These are phyloP conservation scores for Numida meleagris DNA, from an alignment of 2,113 vertebrate genomes.

Conservation along the genomic window DNA sequence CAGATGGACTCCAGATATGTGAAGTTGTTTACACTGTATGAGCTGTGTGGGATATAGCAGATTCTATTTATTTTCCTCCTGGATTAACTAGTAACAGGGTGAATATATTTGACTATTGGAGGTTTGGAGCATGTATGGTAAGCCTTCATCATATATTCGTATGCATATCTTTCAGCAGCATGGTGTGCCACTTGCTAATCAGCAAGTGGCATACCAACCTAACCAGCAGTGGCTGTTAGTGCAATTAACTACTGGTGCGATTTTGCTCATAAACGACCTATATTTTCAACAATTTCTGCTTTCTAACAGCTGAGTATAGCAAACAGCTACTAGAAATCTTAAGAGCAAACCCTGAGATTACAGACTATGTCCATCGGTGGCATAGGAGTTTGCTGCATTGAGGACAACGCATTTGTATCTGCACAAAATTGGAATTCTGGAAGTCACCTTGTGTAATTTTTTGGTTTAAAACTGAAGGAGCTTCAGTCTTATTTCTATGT, in stretches of 20 bases:
- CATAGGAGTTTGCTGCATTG: accelerated
- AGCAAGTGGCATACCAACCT: background rate
- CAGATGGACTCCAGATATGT: background rate
- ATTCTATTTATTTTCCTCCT: background rate
- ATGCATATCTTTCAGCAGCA: background rate
- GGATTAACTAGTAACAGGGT: background rate
- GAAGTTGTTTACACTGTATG: background rate
- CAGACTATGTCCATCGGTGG: accelerated
- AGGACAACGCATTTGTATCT: accelerated
- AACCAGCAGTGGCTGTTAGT: background rate
- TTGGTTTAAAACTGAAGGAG: background rate
- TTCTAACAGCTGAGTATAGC: background rate
- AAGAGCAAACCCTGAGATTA: background rate
- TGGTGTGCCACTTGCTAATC: background rate
- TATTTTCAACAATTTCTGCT: background rate
- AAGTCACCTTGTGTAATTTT: background rate
- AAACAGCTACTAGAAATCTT: background rate
- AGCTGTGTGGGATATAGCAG: background rate
- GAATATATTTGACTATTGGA: background rate
- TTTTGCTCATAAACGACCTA: background rate
- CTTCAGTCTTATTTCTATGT: background rate
- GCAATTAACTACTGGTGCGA: background rate
- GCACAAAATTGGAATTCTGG: background rate
- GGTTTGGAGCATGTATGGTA: background rate
- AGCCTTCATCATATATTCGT: background rate